Evolutionary conservation across 2,888 invertebrate genomes (phyloP).

Genomic region (Eurois occulta): DNA sequence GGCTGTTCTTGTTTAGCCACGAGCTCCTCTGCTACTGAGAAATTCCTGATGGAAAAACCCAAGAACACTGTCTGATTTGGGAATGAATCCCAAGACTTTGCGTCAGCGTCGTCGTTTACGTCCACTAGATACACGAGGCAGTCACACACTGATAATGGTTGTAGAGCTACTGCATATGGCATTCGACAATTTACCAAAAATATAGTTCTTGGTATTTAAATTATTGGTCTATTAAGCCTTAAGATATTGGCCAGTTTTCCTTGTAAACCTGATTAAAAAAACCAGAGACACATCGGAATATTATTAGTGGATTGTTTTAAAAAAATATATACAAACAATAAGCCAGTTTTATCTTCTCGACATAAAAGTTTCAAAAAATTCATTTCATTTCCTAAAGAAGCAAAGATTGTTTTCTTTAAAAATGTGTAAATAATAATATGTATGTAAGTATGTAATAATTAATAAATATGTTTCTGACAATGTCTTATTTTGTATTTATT

Average conservation of each 20-base stretch:
- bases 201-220: background rate
- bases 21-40: no score
- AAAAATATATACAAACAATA: background rate
- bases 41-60: background rate
- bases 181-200: background rate
- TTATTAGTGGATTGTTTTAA: background rate
- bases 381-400: background rate
- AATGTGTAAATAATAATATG: background rate
- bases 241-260: conserved; percentile 7
- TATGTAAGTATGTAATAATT: no score
- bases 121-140: background rate
- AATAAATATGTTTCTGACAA: no score
- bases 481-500: background rate
- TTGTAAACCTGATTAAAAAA: background rate
- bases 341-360: background rate
- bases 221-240: background rate
- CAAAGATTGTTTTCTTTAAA: background rate
- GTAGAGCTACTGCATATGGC: background rate
- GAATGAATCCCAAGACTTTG: background rate
- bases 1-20: no score
- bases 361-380: background rate
- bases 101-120: background rate
- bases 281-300: background rate
- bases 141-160: background rate
- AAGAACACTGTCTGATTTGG: background rate